These are phyloP conservation scores for Phylloscopus whistleri DNA, from an alignment of 2,113 vertebrate species.

Conservation along the genomic window DNA sequence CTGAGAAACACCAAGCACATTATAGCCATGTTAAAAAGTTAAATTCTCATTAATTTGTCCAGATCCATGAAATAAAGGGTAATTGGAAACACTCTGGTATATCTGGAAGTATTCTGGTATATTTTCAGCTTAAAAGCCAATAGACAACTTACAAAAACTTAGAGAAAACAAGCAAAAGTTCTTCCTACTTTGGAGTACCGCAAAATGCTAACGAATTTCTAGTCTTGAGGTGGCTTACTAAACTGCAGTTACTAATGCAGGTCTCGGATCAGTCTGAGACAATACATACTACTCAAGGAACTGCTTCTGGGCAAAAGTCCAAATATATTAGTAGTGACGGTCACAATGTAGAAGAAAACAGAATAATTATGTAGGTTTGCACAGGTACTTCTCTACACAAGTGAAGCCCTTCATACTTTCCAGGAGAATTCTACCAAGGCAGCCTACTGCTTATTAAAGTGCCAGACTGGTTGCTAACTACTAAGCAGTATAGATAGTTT, in stretches of 20 bases:
- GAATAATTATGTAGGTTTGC: background rate
- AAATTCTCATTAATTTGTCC: background rate
- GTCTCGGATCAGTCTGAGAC: background rate
- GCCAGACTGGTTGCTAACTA: background rate
- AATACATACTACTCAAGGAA: background rate
- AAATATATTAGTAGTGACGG: background rate
- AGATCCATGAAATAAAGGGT: background rate
- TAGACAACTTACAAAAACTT: background rate
- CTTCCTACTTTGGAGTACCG: background rate
- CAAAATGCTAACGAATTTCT: background rate
- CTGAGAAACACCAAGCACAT: background rate
- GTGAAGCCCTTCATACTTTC: background rate
- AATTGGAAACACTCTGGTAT: background rate
- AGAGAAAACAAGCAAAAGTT: background rate
- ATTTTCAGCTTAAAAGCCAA: background rate
- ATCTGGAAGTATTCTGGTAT: background rate
- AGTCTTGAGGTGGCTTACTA: background rate
- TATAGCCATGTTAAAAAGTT: background rate
- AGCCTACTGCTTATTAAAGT: background rate
- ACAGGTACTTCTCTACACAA: background rate
- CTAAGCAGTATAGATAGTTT: background rate
- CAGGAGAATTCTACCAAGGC: background rate
- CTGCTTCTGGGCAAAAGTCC: background rate
- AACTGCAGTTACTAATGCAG: background rate
- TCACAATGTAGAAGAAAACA: background rate